These are phyloP conservation scores for Sebastes itinus DNA, from an alignment of 2,797 vertebrate genomes.

Conservation along the genomic window DNA sequence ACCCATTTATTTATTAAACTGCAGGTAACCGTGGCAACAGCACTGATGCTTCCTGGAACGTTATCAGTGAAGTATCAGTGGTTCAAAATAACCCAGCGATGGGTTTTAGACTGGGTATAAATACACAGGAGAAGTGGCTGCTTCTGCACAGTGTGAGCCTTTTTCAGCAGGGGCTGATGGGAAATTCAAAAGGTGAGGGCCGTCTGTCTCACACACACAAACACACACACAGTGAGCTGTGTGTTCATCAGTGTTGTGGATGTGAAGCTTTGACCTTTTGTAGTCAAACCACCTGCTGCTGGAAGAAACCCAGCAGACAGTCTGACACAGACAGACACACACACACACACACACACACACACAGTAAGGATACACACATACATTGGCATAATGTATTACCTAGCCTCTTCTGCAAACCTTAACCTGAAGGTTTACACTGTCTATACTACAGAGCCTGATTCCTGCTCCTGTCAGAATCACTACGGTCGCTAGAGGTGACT, in stretches of 20 bases:
- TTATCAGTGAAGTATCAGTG: too few relatives aligned
- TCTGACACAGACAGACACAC: background rate
- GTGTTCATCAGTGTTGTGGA: conserved; percentile 23
- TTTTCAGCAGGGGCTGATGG: conserved; percentile 5
- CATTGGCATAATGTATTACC: too few relatives aligned
- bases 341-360: background rate
- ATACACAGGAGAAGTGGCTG: background rate
- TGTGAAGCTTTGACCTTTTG: conserved; percentile 46
- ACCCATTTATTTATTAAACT: too few relatives aligned
- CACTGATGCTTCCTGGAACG: too few relatives aligned
- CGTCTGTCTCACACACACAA: background rate
- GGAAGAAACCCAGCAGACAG: conserved; percentile 7
- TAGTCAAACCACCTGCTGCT: conserved; percentile 42
- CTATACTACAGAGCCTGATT: too few relatives aligned
- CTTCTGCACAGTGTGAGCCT: background rate
- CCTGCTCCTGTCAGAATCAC: too few relatives aligned
- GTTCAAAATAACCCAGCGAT: too few relatives aligned
- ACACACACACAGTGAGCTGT: background rate
- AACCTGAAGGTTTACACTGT: too few relatives aligned
- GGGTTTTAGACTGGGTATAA: background rate
- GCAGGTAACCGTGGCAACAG: too few relatives aligned
- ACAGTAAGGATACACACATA: background rate
- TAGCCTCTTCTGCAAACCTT: too few relatives aligned
- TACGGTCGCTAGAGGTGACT: too few relatives aligned
- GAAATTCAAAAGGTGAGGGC: conserved; percentile 2